These are phyloP conservation scores for Whitmania pigra DNA, from an alignment of 1,140 invertebrate species.

Conservation along the genomic window DNA sequence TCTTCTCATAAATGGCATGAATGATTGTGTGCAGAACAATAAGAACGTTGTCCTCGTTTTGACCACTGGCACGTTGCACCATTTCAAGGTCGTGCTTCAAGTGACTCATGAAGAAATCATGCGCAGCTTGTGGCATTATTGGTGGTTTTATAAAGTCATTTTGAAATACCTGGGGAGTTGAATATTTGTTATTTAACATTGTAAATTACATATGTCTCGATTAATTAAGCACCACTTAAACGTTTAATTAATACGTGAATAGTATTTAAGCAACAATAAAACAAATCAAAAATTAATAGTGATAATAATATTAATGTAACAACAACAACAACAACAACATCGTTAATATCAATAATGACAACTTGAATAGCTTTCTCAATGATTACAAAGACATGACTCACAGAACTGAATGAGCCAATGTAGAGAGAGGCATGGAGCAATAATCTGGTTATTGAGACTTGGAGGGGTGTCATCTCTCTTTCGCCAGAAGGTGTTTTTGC, in stretches of 20 bases:
- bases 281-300: no score
- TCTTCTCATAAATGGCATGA: neutral
- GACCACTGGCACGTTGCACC: conserved; percentile 8
- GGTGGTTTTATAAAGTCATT: no score
- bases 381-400: neutral
- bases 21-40: conserved; percentile 19
- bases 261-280: no score
- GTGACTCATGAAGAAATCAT: conserved; percentile 15
- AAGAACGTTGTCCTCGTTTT: conserved; percentile 20
- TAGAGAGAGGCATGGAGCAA: conserved; percentile 31
- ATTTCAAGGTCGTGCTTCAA: conserved; percentile 21
- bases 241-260: no score
- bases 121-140: no score
- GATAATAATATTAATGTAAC: no score
- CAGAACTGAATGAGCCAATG: conserved; percentile 24
- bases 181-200: no score
- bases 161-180: no score
- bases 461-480: conserved; percentile 23
- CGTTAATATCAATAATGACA: no score
- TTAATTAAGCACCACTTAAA: neutral
- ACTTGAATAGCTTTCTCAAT: neutral
- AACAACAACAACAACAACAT: no score
- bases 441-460: conserved; percentile 28
- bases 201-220: neutral
- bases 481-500: conserved; percentile 23